These are phyloP conservation scores for Eugnorisma glareosa DNA, from an alignment of 2,888 invertebrate species.

Conservation along the genomic window DNA sequence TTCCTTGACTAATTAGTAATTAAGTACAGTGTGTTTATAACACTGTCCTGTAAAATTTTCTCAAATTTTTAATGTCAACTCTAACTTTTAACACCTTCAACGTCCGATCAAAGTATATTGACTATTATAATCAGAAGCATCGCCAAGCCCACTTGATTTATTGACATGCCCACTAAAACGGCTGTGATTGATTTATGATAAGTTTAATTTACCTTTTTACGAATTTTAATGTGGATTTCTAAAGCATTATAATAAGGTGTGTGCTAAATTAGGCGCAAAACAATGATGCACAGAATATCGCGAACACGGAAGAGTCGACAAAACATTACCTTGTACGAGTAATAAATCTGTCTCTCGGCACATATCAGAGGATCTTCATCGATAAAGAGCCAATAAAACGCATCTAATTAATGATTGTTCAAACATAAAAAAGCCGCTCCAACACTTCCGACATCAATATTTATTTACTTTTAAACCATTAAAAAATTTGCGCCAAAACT, in stretches of 20 bases:
- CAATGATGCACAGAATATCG: constrained; percentile 73
- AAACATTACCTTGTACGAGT: constrained; percentile 82
- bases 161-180: constrained; percentile 25
- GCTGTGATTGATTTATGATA: constrained; percentile 60
- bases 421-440: constrained; percentile 80
- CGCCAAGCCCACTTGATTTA: constrained; percentile 46
- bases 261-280: constrained; percentile 73
- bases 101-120: constrained; percentile 20
- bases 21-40: constrained; percentile 23
- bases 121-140: constrained; percentile 45
- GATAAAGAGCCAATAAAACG: constrained; percentile 84
- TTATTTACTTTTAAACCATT: constrained; percentile 80
- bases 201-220: constrained; percentile 39
- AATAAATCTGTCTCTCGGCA: constrained; percentile 87
- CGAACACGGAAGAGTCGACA: constrained; percentile 79
- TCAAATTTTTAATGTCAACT: neutral
- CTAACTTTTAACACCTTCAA: constrained; percentile 12
- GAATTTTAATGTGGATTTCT: constrained; percentile 45
- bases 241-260: constrained; percentile 58
- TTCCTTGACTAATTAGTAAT: constrained; percentile 38
- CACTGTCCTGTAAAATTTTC: neutral
- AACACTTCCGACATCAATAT: constrained; percentile 83
- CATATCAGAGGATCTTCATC: constrained; percentile 82
- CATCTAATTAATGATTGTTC: constrained; percentile 88
- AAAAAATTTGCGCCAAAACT: constrained; percentile 78